These are phyloP conservation scores for Chelmon rostratus DNA, from an alignment of 2,797 vertebrate genomes.

Conservation along the genomic window DNA sequence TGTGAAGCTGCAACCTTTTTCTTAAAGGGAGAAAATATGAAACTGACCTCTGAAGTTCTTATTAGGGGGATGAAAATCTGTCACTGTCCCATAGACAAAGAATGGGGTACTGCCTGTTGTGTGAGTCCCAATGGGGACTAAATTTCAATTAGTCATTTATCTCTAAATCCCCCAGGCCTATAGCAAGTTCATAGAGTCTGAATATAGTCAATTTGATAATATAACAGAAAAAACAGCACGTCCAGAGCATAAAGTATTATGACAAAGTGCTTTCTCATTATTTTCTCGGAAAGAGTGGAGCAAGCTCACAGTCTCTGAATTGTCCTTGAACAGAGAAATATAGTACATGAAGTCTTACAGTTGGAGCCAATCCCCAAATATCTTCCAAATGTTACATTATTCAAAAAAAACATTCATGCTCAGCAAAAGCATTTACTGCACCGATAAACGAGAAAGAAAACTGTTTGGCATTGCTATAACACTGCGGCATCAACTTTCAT, in stretches of 20 bases:
- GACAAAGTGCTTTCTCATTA: background rate
- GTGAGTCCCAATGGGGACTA: background rate
- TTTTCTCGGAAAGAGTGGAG: background rate
- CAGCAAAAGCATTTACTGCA: slow-evolving; percentile 9
- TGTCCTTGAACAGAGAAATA: slow-evolving; percentile 4
- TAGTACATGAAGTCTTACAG: background rate
- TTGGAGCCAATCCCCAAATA: background rate
- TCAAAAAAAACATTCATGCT: slow-evolving; percentile 20
- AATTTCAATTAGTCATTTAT: background rate
- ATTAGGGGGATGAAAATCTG: background rate
- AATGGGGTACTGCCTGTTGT: background rate
- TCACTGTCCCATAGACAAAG: background rate
- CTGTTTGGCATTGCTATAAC: background rate
- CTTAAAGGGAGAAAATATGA: background rate
- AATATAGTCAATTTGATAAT: no score
- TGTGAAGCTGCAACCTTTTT: background rate
- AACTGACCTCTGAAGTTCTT: background rate
- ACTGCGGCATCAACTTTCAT: slow-evolving; percentile 9
- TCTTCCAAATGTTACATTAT: background rate
- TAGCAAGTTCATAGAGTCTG: background rate
- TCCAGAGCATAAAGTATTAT: no score
- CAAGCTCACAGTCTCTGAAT: background rate
- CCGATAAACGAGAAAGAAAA: slow-evolving; percentile 13
- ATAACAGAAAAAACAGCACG: no score
- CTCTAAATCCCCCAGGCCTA: background rate